These are phyloP conservation scores for Mugil cephalus DNA, from an alignment of 2,113 vertebrate species.

Conservation along the genomic window DNA sequence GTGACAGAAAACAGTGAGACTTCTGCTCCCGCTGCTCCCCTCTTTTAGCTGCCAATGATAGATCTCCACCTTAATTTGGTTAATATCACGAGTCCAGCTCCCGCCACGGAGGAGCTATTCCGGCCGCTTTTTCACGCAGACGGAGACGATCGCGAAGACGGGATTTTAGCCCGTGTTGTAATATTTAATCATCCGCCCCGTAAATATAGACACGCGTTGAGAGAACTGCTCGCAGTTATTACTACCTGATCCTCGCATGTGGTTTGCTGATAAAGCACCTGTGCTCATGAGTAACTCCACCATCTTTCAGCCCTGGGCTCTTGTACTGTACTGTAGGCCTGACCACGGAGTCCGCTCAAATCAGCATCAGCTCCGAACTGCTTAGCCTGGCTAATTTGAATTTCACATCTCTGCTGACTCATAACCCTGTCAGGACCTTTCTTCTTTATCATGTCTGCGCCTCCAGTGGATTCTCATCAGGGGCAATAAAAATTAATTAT, in stretches of 20 bases:
- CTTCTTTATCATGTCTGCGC: constrained; percentile 73
- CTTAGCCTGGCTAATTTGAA: constrained; percentile 80
- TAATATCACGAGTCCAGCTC: constrained; percentile 56
- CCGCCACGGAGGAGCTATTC: constrained; percentile 25
- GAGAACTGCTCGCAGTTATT: constrained; percentile 23
- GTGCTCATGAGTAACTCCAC: constrained; percentile 65
- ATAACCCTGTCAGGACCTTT: constrained; percentile 80
- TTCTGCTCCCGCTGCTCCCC: constrained; percentile 65
- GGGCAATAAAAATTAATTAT: constrained; percentile 71
- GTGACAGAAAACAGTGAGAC: constrained; percentile 79
- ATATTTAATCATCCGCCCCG: constrained; percentile 20
- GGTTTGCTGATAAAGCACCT: constrained; percentile 76
- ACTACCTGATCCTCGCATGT: constrained; percentile 38
- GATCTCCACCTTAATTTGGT: constrained; percentile 67
- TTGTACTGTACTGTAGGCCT: constrained; percentile 70
- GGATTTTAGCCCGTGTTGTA: constrained; percentile 14
- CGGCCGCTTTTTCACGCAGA: background rate
- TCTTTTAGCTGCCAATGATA: constrained; percentile 70
- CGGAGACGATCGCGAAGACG: background rate
- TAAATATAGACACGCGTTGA: background rate
- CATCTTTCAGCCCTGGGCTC: constrained; percentile 59
- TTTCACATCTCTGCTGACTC: constrained; percentile 83
- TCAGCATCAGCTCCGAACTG: constrained; percentile 80
- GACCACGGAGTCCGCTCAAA: constrained; percentile 76
- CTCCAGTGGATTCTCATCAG: constrained; percentile 67